A percentile compares a stretch with the other conserved stretches of the same genome.
Conservation (phyloP, 1,140 invertebrate species). For the Papilio machaon region DNA sequence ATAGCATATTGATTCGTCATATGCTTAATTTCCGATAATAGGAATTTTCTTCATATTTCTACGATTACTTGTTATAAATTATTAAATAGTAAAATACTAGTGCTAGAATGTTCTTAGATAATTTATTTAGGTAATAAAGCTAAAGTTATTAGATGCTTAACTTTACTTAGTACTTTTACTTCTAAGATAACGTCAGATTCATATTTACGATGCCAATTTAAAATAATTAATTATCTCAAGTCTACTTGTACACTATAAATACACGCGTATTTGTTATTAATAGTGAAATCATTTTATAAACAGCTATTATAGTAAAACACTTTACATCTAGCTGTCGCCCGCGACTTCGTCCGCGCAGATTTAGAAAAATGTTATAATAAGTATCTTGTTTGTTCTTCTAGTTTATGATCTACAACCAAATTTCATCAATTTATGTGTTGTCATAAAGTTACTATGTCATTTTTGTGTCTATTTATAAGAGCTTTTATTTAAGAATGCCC, state of each 20-base stretch:
- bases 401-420: too few relatives aligned
- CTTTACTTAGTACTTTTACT: slow-evolving; percentile 12
- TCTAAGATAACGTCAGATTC: neutral
- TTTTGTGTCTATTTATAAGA: too few relatives aligned
- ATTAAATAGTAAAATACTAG: neutral
- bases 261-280: neutral
- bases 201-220: slow-evolving; percentile 20
- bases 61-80: neutral
- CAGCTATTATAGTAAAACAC: neutral
- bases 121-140: slow-evolving; percentile 9
- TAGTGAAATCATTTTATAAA: neutral
- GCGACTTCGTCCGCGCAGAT: too few relatives aligned
- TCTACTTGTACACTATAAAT: neutral
- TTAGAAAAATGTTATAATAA: too few relatives aligned
- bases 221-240: slow-evolving; percentile 11
- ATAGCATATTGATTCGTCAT: too few relatives aligned
- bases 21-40: too few relatives aligned
- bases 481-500: too few relatives aligned
- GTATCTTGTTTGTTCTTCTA: too few relatives aligned
- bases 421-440: too few relatives aligned
- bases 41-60: too few relatives aligned
- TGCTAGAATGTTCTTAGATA: neutral
- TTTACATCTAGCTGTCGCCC: too few relatives aligned
- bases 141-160: slow-evolving; percentile 8
- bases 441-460: too few relatives aligned